phyloP scores from a whole-genome alignment of 2,888 invertebrate genomes.

The Drosophila dives region DNA sequence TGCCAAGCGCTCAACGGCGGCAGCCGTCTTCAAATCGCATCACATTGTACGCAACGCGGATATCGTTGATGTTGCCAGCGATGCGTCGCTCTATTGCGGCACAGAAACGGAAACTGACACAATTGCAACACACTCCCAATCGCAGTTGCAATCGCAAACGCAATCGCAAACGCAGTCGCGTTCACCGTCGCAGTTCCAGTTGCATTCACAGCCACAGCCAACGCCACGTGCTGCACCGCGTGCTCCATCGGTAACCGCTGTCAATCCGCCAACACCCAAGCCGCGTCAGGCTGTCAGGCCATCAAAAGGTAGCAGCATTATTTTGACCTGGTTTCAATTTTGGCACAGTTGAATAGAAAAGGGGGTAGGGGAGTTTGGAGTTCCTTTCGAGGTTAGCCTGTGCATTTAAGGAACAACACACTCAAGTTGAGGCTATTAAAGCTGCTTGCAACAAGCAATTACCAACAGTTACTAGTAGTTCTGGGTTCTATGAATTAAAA shows the following conservation, averaged over 20 bases:
- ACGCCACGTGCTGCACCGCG: conserved; percentile 84
- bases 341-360: neutral
- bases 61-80: conserved; percentile 84
- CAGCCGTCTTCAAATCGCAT: conserved; percentile 65
- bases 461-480: neutral
- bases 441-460: neutral
- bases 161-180: conserved; percentile 17
- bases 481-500: neutral
- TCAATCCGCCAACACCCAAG: conserved; percentile 83
- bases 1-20: conserved; percentile 71
- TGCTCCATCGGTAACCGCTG: conserved; percentile 39
- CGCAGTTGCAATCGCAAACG: conserved; percentile 20
- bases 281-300: conserved; percentile 82
- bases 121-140: conserved; percentile 21
- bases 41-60: conserved; percentile 76
- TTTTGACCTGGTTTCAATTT: conserved; percentile 66
- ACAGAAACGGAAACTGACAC: conserved; percentile 47
- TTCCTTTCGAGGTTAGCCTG: neutral
- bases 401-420: conserved; percentile 13
- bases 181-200: neutral
- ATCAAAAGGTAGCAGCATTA: conserved; percentile 61
- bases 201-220: conserved; percentile 67
- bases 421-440: neutral
- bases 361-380: neutral
- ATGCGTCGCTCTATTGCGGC: conserved; percentile 83